phyloP scores from a whole-genome alignment of 2,113 vertebrate species.

The Leucopsar rothschildi region DNA sequence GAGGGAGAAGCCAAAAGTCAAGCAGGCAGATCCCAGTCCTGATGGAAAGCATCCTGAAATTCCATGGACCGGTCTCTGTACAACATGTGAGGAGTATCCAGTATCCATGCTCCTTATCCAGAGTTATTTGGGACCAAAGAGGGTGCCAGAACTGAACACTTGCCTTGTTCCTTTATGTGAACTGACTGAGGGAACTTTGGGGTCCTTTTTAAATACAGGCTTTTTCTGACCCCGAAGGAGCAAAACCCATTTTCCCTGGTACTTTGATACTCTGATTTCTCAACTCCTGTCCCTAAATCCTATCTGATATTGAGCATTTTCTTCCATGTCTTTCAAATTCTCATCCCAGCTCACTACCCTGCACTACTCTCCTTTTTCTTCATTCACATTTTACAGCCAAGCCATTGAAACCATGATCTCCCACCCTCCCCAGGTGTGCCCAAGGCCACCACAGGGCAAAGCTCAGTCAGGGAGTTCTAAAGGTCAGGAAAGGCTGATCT shows the following conservation, averaged over 20 bases:
- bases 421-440: background rate
- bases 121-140: background rate
- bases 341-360: background rate
- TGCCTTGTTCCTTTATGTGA: background rate
- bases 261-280: background rate
- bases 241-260: background rate
- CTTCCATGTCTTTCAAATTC: background rate
- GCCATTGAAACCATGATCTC: background rate
- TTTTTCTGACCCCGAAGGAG: background rate
- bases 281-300: background rate
- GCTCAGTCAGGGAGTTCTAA: background rate
- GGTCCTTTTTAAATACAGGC: background rate
- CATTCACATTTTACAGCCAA: background rate
- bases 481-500: background rate
- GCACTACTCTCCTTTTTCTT: background rate
- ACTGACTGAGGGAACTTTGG: background rate
- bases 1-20: background rate
- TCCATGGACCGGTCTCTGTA: fast-evolving
- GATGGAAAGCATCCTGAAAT: background rate
- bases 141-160: background rate
- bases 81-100: fast-evolving
- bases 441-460: background rate
- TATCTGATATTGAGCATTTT: background rate
- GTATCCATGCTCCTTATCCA: background rate
- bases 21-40: background rate